A percentile compares a stretch with the other conserved stretches of the same genome.
phyloP scores from a whole-genome alignment of 2,797 vertebrate species.

The Myripristis jacobus region DNA sequence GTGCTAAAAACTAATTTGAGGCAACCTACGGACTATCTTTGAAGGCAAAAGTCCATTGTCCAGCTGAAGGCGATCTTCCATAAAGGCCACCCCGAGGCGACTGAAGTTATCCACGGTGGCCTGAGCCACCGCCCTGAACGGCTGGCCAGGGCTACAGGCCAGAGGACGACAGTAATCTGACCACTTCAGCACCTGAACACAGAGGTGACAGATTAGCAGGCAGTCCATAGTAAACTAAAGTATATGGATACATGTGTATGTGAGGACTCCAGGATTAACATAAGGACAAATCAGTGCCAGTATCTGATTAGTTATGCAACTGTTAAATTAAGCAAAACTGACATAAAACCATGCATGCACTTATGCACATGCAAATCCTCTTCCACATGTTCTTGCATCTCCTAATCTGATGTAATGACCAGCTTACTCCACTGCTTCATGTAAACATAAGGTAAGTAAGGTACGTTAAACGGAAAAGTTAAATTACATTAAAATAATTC shows the following conservation, averaged over 20 bases:
- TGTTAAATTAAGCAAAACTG: no score
- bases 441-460: no score
- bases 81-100: slow-evolving; percentile 91
- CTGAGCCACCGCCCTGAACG: slow-evolving; percentile 88
- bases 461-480: no score
- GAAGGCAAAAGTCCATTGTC: slow-evolving; percentile 90
- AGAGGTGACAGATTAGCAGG: slow-evolving; percentile 27
- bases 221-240: not conserved
- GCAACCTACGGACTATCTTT: slow-evolving; percentile 92
- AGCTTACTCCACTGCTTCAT: no score
- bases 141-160: slow-evolving; percentile 87
- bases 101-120: slow-evolving; percentile 93
- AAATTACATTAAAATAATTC: no score
- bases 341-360: no score
- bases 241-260: not conserved
- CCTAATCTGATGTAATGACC: no score
- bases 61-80: slow-evolving; percentile 93
- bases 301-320: no score
- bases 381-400: no score
- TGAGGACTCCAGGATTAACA: no score
- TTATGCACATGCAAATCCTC: no score
- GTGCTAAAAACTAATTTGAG: not conserved
- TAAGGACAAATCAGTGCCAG: no score
- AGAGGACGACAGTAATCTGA: slow-evolving; percentile 92
- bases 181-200: slow-evolving; percentile 88